Conservation (phyloP, 2,797 vertebrate species). For the Odontamblyopus rebecca region DNA sequence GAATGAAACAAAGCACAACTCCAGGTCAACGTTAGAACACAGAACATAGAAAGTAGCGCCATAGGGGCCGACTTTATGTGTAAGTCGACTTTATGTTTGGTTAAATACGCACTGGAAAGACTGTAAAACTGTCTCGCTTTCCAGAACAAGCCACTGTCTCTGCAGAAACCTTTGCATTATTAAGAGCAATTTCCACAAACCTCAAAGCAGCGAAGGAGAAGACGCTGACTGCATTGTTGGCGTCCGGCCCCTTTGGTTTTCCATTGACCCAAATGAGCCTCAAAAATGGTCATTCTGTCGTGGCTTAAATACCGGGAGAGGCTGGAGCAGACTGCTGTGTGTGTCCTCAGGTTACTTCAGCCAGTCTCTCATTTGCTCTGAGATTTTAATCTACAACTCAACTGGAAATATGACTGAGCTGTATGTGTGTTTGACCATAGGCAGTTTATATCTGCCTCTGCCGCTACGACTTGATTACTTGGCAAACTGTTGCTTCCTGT, state of each 20-base stretch:
- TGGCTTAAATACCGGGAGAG: conserved; percentile 47
- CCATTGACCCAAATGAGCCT: conserved; percentile 50
- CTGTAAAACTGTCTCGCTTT: not conserved
- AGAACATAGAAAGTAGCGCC: too few relatives aligned
- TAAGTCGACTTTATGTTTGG: too few relatives aligned
- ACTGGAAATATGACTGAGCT: not conserved
- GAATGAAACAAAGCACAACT: too few relatives aligned
- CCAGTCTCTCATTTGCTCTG: conserved; percentile 9
- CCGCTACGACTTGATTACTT: too few relatives aligned
- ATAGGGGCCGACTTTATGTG: not conserved
- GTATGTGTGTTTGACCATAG: not conserved
- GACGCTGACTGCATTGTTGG: conserved; percentile 51
- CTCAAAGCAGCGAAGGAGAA: conserved; percentile 39
- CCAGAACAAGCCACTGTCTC: conserved; percentile 24
- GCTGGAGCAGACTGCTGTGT: conserved; percentile 29
- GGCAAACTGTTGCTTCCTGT: too few relatives aligned
- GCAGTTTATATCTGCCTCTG: too few relatives aligned
- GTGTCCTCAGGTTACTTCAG: conserved; percentile 50
- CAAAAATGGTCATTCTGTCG: conserved; percentile 47
- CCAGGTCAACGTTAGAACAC: too few relatives aligned
- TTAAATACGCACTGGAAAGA: conserved; percentile 4
- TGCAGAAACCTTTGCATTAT: conserved; percentile 46
- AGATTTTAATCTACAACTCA: not conserved
- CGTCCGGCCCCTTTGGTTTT: conserved; percentile 36
- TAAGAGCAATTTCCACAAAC: conserved; percentile 39